Evolutionary conservation across 1,140 invertebrate species (phyloP), one percentile per base, ranked within the genome.

Genomic region (Lepidurus apus): DNA sequence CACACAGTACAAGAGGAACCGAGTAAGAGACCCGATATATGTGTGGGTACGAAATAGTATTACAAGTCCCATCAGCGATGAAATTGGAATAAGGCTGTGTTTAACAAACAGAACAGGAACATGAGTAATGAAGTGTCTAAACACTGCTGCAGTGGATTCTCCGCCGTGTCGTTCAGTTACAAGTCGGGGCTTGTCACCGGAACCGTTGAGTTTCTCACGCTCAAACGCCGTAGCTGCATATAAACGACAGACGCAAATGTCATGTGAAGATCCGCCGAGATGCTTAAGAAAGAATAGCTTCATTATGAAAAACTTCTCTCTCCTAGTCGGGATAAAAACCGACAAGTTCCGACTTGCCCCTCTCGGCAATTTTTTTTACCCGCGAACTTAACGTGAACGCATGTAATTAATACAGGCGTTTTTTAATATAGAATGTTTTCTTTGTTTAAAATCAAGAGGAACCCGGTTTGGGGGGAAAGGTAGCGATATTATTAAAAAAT

Each of bases 201-300:
- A 65, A 65, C 53, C 53, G 53, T 65, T 65, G 53, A 65, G 53
- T 65, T 65, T 65, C 53, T 65, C 53, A 65, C 53, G 53, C 53
- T 65, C 53, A 21, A 21, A 13, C 53, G 53, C 13, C 53, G 53
- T 65, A 65, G 53, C 21, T 65, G 13, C 53, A 17, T 65, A n/a
- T n/a, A 6, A 65, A 65, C 53, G 9, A 65, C 53, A n/a, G 53
- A 65, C 21, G 13, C 53, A 65, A 17, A 65, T 17, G 53, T 65
- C 53, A 65, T 21, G 53, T 11, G 21, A 65, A 65, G 53, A 65
- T 21, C 17, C 10, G 53, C 53, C 21, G 7, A 65, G 53, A 65
- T 65, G 53, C 53, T 65, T 3, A 65, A 8, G 47, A n/a, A 65
- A 65, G 8, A 65, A 65, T 17, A 65, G 53, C 21, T 17, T 65